Evolutionary conservation across 2,113 vertebrate species (phyloP).

Genomic region (Pelecanoides urinatrix): DNA sequence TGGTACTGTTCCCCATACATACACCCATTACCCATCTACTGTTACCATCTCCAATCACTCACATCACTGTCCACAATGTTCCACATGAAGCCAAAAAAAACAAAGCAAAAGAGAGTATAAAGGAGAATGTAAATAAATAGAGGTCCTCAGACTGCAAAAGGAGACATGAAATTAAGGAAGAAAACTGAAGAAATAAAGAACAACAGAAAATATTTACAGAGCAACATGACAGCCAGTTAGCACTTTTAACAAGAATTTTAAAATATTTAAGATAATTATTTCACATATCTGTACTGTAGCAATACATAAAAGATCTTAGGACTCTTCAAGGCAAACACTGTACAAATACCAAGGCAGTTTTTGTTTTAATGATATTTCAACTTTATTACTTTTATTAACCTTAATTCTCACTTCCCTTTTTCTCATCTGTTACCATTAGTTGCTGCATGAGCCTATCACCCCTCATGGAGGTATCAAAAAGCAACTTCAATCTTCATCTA

Average conservation of each 20-base stretch:
- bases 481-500: background rate
- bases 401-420: background rate
- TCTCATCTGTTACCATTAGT: background rate
- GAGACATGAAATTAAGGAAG: background rate
- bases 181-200: background rate
- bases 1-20: background rate
- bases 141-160: background rate
- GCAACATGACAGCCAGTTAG: background rate
- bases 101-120: background rate
- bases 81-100: background rate
- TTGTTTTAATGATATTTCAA: background rate
- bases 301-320: background rate
- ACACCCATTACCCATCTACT: background rate
- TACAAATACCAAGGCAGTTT: background rate
- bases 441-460: background rate
- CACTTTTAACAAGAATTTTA: background rate
- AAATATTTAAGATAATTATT: background rate
- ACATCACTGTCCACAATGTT: background rate
- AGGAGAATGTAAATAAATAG: background rate
- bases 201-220: background rate
- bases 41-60: background rate
- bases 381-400: background rate
- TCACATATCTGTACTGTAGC: background rate
- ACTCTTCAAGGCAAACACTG: background rate
- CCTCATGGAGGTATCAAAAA: background rate